Conservation (phyloP, 2,113 vertebrate genomes). For the Takifugu bimaculatus region DNA sequence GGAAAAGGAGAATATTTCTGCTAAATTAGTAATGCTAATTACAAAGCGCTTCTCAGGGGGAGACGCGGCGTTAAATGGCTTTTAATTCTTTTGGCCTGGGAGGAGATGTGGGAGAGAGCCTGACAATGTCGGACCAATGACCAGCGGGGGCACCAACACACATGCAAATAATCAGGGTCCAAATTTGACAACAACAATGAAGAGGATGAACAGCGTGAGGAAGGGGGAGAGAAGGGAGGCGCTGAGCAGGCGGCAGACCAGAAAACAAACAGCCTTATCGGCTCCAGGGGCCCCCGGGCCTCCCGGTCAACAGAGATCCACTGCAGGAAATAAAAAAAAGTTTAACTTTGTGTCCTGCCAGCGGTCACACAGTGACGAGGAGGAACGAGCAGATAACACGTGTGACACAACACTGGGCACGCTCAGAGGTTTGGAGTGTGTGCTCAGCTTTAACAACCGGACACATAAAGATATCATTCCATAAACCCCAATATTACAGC, state of each 20-base stretch:
- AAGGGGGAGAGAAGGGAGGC: slow-evolving; percentile 17
- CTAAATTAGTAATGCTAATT: slow-evolving; percentile 83
- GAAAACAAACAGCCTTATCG: slow-evolving; percentile 59
- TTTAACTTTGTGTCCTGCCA: slow-evolving; percentile 57
- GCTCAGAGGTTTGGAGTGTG: not conserved
- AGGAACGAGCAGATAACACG: slow-evolving; percentile 33
- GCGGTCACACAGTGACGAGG: slow-evolving; percentile 48
- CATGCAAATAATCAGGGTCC: slow-evolving; percentile 45
- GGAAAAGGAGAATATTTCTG: slow-evolving; percentile 74
- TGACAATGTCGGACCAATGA: slow-evolving; percentile 39
- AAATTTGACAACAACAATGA: slow-evolving; percentile 47
- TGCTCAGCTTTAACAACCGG: too few species aligned
- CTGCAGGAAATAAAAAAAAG: slow-evolving; percentile 23
- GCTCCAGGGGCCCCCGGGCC: slow-evolving; percentile 23
- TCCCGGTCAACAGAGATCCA: slow-evolving; percentile 11
- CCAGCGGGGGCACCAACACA: slow-evolving; percentile 31
- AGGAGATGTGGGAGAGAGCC: slow-evolving; percentile 63
- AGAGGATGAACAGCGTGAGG: slow-evolving; percentile 38
- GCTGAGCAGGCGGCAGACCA: slow-evolving; percentile 14
- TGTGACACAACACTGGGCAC: slow-evolving; percentile 10
- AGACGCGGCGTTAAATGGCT: slow-evolving; percentile 71
- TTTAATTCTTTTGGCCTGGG: slow-evolving; percentile 77
- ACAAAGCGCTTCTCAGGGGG: slow-evolving; percentile 70
- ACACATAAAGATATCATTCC: too few species aligned
- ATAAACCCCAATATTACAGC: not conserved